A percentile compares a stretch with the other conserved stretches of the same genome.
Conservation (phyloP, 2,888 invertebrate species). For the Matsumyia berberina region DNA sequence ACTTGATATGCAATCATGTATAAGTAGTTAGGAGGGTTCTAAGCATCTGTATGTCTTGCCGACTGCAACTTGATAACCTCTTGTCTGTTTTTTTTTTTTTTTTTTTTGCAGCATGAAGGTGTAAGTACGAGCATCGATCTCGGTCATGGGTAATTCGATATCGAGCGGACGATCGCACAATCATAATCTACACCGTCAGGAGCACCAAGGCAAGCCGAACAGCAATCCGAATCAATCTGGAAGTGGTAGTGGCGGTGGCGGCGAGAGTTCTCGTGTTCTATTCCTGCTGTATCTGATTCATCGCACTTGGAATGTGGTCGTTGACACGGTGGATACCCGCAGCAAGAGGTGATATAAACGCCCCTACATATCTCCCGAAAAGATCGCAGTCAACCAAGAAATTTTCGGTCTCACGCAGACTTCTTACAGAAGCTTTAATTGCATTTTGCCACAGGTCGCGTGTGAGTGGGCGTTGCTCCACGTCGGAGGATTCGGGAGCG, state of each 20-base stretch:
- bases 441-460: conserved; percentile 78
- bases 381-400: conserved; percentile 41
- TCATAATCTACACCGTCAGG: conserved; percentile 60
- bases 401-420: conserved; percentile 45
- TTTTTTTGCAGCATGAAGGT: conserved; percentile 61
- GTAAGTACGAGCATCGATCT: conserved; percentile 35
- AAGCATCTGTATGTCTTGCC: neutral
- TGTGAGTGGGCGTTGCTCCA: conserved; percentile 76
- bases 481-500: conserved; percentile 77
- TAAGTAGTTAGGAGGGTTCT: conserved; percentile 2
- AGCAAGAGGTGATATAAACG: conserved; percentile 83
- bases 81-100: conserved; percentile 10
- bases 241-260: conserved; percentile 63
- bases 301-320: conserved; percentile 89
- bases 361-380: conserved; percentile 31
- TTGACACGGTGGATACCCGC: conserved; percentile 87
- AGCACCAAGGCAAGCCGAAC: conserved; percentile 56
- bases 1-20: conserved; percentile 53
- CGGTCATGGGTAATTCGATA: conserved; percentile 73
- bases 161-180: conserved; percentile 63
- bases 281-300: conserved; percentile 89
- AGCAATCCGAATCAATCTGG: conserved; percentile 52
- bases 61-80: conserved; percentile 13
- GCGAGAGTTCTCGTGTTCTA: conserved; percentile 87
- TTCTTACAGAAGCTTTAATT: conserved; percentile 60